Evolutionary conservation across 2,888 invertebrate genomes (phyloP).

Genomic region (Cerastoderma edule): DNA sequence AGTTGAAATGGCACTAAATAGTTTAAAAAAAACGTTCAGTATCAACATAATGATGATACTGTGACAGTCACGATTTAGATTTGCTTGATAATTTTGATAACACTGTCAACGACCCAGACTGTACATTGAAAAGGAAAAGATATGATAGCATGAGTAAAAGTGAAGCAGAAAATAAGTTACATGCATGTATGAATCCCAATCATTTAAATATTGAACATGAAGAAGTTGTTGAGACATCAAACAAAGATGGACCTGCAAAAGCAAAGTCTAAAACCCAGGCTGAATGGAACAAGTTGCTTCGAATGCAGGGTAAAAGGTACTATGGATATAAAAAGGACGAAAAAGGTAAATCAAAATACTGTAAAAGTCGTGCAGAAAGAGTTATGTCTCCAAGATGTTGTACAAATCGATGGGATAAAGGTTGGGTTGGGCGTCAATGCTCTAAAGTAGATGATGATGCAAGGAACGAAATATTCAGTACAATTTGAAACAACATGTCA

Average conservation of each 20-base stretch:
- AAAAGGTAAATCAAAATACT: conserved; percentile 1
- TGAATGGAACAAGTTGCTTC: conserved; percentile 4
- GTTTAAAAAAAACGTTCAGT: neutral
- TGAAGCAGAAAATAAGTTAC: neutral
- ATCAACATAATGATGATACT: neutral
- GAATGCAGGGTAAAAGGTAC: conserved; percentile 33
- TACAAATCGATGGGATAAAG: neutral
- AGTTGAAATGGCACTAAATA: conserved; percentile 4
- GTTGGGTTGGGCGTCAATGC: too few relatives aligned
- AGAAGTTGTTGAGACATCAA: conserved; percentile 14
- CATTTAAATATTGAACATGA: conserved; percentile 12
- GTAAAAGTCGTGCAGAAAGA: neutral
- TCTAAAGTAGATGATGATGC: too few relatives aligned
- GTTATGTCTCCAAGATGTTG: neutral
- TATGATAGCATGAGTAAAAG: neutral
- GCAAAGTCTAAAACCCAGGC: neutral
- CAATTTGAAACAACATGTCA: conserved; percentile 31
- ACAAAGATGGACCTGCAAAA: too few relatives aligned
- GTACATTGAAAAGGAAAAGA: conserved; percentile 30
- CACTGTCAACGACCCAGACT: conserved; percentile 29
- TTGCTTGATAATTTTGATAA: conserved; percentile 26
- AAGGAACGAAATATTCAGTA: conserved; percentile 28
- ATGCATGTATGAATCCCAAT: too few relatives aligned
- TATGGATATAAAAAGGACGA: conserved; percentile 11
- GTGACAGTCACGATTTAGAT: neutral